Base-by-base conservation (phyloP, 2,113 vertebrate species). In the Labeo catla region DNA sequence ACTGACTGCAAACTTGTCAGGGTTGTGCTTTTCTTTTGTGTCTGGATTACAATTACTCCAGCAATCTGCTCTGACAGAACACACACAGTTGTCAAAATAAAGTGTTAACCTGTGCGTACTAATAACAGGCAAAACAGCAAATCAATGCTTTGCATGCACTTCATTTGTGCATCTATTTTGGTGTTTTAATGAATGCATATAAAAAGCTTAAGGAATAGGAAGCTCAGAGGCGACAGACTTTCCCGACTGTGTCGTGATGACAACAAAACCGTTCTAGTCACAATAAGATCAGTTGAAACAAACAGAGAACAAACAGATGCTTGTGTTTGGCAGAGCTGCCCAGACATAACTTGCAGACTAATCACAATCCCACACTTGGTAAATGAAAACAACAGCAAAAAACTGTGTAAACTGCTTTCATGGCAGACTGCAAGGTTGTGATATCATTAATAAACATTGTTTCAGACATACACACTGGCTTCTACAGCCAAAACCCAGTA, bases 111-210 rank as follows among this genome's bases (percentile, higher is more conserved):
- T 23, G 2, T 68, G 9, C 49, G 65, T 21, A 47, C 50, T 61
- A 39, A 57, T 50, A 39, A 59, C 21, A 23, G 43, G 78, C 47
- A 52, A 23, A 57, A 16, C 15, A 28, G 76, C 57, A 23, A 84
- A 89, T 87, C 66, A 36, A 16, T 45, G 49, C 61, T 65, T 59
- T 74, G 86, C 52, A 6, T n/a, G 43, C 4, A 73, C 36, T 66
- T 70, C 36, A 54, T 84, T 84, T 76, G 49, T 73, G 81, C 63
- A 76, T 81, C 57, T 80, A 76, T 84, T 87, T 70, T 15, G 47
- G 34, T 23, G 36, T 63, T 86, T 87, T 83, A 79, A 87, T 85
- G 83, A 85, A 83, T 59, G 28, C 13, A 59, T n/a, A 61, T 45
- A 63, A 84, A 86, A 86, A 86, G 63, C 72, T 73, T 73, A 19